Base-by-base conservation (phyloP, 2,113 vertebrate genomes). In the Mobula birostris region DNA sequence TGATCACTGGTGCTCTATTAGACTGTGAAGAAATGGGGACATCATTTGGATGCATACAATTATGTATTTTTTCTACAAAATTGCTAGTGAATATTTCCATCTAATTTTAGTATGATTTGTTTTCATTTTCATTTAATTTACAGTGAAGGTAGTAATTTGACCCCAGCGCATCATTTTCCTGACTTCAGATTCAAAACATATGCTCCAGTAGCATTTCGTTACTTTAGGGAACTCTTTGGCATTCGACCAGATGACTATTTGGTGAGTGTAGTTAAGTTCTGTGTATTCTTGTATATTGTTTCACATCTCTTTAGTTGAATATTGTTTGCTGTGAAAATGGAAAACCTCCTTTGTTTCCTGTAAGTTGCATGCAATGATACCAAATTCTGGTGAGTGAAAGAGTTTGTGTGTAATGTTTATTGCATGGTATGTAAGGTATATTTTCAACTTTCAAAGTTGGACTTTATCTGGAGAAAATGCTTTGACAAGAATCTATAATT, bases 141-240 rank as follows among this genome's bases (percentile, higher is more conserved):
- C 95, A 99, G 99, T 0, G 99, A 99, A 97, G 99, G 99, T 80
- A 99, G 99, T 95, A 99, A 99, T 94, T 98, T 99, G 95, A 99
- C 99, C 76, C 99, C 99, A 0, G 99, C 98, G 36, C 99, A 99
- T 96, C 99, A 99, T 95, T 99, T 98, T 77, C 98, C 99, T 0
- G 99, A 99, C 97, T 99, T 99, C 97, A 97, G 99, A 94, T 99
- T 99, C 96, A 99, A 99, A 97, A 99, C 99, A 0, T 99, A 99
- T 0, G 99, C 99, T 12, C 99, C 99, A 0, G 98, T 99, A 76
- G 99, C 99, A 95, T 99, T 99, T 95, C 98, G 99, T n/a, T 99
- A 99, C 96, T 99, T 99, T 97, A 97, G 99, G 95, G 99, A 99
- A 94, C 98, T 99, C 94, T 99, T 99, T 24, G 99, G 99, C 94